These are phyloP conservation scores for Ceryle rudis DNA, from an alignment of 2,797 vertebrate species.

Conservation along the genomic window DNA sequence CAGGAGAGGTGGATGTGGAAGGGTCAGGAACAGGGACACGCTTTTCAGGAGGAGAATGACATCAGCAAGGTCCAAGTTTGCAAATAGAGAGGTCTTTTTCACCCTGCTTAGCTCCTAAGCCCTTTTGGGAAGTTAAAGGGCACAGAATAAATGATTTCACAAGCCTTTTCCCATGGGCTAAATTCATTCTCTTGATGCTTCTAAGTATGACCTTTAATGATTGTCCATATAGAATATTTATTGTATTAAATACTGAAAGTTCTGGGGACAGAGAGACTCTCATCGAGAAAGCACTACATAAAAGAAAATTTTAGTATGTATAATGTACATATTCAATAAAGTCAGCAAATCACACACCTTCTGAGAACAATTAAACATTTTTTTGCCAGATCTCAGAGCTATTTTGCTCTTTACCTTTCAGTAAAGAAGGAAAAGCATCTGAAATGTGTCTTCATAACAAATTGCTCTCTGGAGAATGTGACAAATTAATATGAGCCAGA, in stretches of 20 bases:
- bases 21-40: neutral
- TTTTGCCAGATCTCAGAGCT: neutral
- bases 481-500: conserved; percentile 38
- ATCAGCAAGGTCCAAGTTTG: neutral
- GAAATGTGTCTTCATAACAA: conserved; percentile 5
- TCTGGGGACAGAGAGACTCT: neutral
- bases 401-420: conserved; percentile 7
- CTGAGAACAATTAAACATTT: neutral
- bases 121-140: neutral
- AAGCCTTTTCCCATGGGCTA: neutral
- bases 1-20: neutral
- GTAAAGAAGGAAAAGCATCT: conserved; percentile 1
- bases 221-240: neutral
- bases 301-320: neutral
- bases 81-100: neutral
- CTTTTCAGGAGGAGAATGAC: neutral
- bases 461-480: conserved; percentile 13
- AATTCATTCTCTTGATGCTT: neutral
- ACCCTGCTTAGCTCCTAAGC: neutral
- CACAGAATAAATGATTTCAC: neutral
- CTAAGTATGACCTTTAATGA: neutral
- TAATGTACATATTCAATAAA: neutral
- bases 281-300: neutral
- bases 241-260: neutral
- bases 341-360: neutral